Evolutionary conservation across 2,888 invertebrate species (phyloP), one percentile per base, ranked within the genome.

Genomic region (Agapostemon virescens): DNA sequence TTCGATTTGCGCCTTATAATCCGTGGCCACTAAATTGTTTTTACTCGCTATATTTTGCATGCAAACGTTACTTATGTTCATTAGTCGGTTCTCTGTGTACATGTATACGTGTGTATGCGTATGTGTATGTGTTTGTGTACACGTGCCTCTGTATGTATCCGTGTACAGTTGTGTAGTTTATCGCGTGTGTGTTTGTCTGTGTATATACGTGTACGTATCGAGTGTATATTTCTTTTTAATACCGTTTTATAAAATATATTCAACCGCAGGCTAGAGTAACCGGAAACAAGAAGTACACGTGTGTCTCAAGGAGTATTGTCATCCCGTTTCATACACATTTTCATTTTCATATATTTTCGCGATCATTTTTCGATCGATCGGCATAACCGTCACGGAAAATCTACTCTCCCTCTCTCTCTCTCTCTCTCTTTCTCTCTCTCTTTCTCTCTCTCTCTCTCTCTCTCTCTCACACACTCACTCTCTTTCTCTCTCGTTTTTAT

Each of bases 241-340:
- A 69, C 67, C 73, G 63, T 75, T 82, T 81, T 73, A 68, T 77
- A 77, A 85, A 85, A 85, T 79, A 79, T 81, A 55, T 77, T 69
- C 71, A 81, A 69, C 68, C 79, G 83, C 81, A 81, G 83, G 66
- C 81, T 85, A 85, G 64, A 83, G 85, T 33, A 85, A 83, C 38
- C 77, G 79, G 77, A 79, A 85, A 85, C 76, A 85, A 85, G 85
- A 77, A 79, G 73, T 83, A 74, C 70, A 55, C 69, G 67, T 42
- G 67, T 70, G 72, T 66, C 76, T 42, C 30, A 17, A 17, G 7
- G 2, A 17, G 17, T 58, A 30, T 30, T 58, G 7, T 2, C 30
- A 58, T 17, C 30, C 26, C 6, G 30, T 17, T 30, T 0, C 33
- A 33, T 49, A 1, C 11, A n/a, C 2, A 49, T 3, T 17, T 30